A percentile compares a stretch with the other conserved stretches of the same genome.
Conservation (phyloP, 1,140 invertebrate genomes). For the Cotesia typhae region DNA sequence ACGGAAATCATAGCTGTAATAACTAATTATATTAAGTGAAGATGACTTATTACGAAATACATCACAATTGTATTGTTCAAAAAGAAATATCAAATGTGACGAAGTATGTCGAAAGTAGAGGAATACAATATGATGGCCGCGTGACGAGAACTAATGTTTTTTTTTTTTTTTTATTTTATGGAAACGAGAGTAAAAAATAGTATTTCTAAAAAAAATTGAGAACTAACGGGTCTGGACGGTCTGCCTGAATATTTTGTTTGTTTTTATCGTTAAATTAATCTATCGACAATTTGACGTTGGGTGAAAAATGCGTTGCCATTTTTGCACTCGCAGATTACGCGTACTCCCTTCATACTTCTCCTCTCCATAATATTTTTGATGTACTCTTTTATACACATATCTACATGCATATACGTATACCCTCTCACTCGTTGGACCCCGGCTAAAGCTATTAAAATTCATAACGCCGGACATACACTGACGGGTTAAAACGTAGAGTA, state of each 20-base stretch:
- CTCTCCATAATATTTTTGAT: conserved; percentile 36
- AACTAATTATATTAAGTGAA: too few species aligned
- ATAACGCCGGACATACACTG: conserved; percentile 65
- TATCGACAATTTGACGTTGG: conserved; percentile 64
- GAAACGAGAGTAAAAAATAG: conserved; percentile 20
- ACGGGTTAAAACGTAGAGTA: conserved; percentile 61
- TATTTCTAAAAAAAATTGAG: background rate
- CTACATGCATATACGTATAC: conserved; percentile 1
- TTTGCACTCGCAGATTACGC: conserved; percentile 47
- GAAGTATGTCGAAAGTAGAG: background rate
- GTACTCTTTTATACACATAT: conserved; percentile 15
- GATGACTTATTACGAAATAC: too few species aligned
- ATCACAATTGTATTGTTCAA: too few species aligned
- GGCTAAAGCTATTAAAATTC: conserved; percentile 67
- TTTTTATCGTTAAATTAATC: conserved; percentile 62
- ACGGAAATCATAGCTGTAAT: too few species aligned
- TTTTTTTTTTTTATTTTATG: background rate
- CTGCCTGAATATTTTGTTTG: conserved; percentile 28
- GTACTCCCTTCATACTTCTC: conserved; percentile 24
- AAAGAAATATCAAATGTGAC: background rate
- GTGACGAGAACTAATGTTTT: background rate
- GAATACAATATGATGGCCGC: background rate
- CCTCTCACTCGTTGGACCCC: conserved; percentile 48
- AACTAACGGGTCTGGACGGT: conserved; percentile 22
- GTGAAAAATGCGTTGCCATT: conserved; percentile 55